Percentiles rank a stretch among this genome's conserved stretches.
Conservation (phyloP, 1,140 invertebrate species). For the Pogonus chalceus region DNA sequence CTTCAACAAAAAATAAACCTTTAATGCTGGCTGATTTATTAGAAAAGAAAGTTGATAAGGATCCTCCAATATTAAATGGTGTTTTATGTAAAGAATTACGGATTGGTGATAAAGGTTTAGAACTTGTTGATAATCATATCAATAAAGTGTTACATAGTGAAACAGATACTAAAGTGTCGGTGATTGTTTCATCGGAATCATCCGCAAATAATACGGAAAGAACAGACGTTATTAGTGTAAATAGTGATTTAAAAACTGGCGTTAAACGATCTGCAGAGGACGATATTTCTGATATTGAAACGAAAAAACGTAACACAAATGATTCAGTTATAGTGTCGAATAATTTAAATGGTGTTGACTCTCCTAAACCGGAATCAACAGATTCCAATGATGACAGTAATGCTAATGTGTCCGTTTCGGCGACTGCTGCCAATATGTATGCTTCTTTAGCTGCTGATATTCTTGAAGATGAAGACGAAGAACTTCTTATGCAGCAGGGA, state of each 20-base stretch:
- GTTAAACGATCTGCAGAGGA: slow-evolving; percentile 36
- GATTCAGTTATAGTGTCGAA: slow-evolving; percentile 14
- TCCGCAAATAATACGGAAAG: slow-evolving; percentile 3
- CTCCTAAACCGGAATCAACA: slow-evolving; percentile 36
- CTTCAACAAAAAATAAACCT: slow-evolving; percentile 33
- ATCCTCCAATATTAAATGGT: slow-evolving; percentile 47
- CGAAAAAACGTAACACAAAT: slow-evolving; percentile 36
- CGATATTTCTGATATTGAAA: slow-evolving; percentile 34
- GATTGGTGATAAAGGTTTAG: slow-evolving; percentile 49
- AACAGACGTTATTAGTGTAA: slow-evolving; percentile 12
- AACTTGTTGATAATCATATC: slow-evolving; percentile 51
- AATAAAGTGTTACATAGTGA: slow-evolving; percentile 41
- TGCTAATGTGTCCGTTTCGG: slow-evolving; percentile 45
- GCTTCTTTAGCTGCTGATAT: slow-evolving; percentile 59
- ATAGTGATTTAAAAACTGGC: slow-evolving; percentile 26
- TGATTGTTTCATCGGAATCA: slow-evolving; percentile 2
- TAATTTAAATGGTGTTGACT: slow-evolving; percentile 41
- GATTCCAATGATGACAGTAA: slow-evolving; percentile 41
- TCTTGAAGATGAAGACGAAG: slow-evolving; percentile 56
- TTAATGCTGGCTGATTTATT: slow-evolving; percentile 58
- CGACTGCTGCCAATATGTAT: slow-evolving; percentile 60
- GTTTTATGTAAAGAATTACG: slow-evolving; percentile 47
- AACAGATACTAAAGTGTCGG: slow-evolving; percentile 17
- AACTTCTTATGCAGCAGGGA: slow-evolving; percentile 36
- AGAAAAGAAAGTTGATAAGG: slow-evolving; percentile 52